Base-by-base conservation (phyloP, 1,140 invertebrate genomes). In the Sesamia nonagrioides region DNA sequence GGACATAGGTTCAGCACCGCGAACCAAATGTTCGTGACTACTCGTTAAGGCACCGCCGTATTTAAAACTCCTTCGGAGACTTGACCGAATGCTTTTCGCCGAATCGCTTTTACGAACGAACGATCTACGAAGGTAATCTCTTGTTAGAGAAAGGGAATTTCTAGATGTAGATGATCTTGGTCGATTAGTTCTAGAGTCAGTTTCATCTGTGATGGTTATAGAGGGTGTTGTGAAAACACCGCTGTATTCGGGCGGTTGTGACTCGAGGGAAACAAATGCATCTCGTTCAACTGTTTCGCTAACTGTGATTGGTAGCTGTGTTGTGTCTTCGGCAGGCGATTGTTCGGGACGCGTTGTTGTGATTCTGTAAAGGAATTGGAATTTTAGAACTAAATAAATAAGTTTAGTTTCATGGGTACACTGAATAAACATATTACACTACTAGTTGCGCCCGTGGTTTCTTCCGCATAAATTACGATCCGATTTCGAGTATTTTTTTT, bases 41-140 rank as follows among this genome's bases (percentile, higher is more conserved):
- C 84, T 92, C 0, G 90, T 92, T 35, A 94, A 56, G 7, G 81
- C 81, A 9, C 85, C 89, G 13, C 92, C 92, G 52, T 94, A 93
- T 45, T 91, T 93, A 60, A 92, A 91, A 71, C 90, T 95, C 0
- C 93, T 82, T 5, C 93, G 86, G 7, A 94, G 80, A 79, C 93
- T 94, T 2, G 91, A 92, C 1, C 94, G 82, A n/a, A 94, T 89
- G 27, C 87, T 93, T 58, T 94, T 94, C 0, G 88, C 90, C 0
- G 93, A 91, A 27, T 94, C 93, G 66, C 89, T 93, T 58, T 94
- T 94, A 8, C 93, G 77, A 0, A 95, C 87, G 75, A 94, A 94
- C 0, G 94, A 93, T 2, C 94, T 74, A 11, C 93, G 78, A 0
- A 93, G 78, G 76, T 88, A 87, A 66, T 94, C 89, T 6, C 93